Conservation (phyloP, 2,797 vertebrate genomes). For the Smutsia gigantea region DNA sequence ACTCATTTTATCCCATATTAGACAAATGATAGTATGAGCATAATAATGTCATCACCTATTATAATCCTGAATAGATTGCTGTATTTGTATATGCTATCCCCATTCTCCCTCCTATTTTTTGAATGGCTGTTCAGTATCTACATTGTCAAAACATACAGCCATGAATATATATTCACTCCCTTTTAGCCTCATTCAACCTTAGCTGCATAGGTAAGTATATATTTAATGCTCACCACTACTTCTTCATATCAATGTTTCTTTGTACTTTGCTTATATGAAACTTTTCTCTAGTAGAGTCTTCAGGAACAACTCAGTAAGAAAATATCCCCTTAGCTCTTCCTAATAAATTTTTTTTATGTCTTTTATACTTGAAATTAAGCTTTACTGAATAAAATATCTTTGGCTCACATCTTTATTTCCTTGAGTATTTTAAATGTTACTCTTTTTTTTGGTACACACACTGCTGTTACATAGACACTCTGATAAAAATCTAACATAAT, state of each 20-base stretch:
- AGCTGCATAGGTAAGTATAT: not conserved
- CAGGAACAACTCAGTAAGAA: not conserved
- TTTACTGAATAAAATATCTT: not conserved
- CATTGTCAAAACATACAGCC: not conserved
- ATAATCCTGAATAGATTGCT: not conserved
- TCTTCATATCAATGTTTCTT: not conserved
- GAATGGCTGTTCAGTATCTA: not conserved
- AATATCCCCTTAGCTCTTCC: not conserved
- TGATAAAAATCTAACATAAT: not conserved
- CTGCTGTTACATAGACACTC: not conserved
- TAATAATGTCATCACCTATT: not conserved
- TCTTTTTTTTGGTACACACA: not conserved
- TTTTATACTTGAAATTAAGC: not conserved
- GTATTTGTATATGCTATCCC: not conserved
- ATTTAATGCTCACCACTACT: not conserved
- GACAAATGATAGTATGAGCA: not conserved
- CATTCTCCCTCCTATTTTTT: not conserved
- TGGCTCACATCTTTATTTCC: constrained; percentile 1
- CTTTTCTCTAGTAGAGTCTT: not conserved
- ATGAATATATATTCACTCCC: not conserved
- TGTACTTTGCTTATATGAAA: not conserved
- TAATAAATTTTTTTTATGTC: not conserved
- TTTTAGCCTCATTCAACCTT: not conserved
- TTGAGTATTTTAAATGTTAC: constrained; percentile 16
- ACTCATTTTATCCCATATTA: not conserved